These are phyloP conservation scores for Drosophila ficusphila DNA, from an alignment of 1,140 invertebrate species.

Conservation along the genomic window DNA sequence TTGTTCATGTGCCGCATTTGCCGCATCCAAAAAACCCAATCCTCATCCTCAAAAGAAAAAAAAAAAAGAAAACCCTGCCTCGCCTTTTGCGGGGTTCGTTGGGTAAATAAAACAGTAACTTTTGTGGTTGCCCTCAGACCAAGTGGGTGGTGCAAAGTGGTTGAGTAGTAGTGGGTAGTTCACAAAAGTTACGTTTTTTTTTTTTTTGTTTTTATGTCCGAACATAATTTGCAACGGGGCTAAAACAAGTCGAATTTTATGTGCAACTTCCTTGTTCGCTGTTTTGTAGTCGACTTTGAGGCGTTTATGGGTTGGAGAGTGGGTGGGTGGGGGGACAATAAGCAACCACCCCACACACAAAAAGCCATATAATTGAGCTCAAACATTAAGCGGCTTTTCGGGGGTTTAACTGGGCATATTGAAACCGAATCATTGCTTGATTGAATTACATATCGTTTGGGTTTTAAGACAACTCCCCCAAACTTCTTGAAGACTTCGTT, in stretches of 20 bases:
- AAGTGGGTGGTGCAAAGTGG: constrained; percentile 26
- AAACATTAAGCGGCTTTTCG: constrained; percentile 70
- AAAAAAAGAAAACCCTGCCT: constrained; percentile 12
- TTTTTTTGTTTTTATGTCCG: constrained; percentile 62
- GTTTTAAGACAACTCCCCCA: neutral
- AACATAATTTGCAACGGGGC: constrained; percentile 54
- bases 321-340: neutral
- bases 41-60: no score
- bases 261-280: constrained; percentile 32
- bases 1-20: constrained; percentile 42
- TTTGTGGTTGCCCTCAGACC: constrained; percentile 54
- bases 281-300: constrained; percentile 69
- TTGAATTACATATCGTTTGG: constrained; percentile 57
- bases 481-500: constrained; percentile 31
- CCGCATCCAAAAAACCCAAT: constrained; percentile 27
- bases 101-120: constrained; percentile 63
- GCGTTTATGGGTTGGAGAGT: constrained; percentile 40
- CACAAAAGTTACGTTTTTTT: constrained; percentile 33
- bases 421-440: constrained; percentile 56
- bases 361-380: constrained; percentile 79
- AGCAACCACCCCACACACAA: constrained; percentile 7
- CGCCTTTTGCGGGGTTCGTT: constrained; percentile 12
- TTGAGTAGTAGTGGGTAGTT: constrained; percentile 22
- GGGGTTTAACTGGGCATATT: constrained; percentile 25
- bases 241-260: constrained; percentile 40